These are phyloP conservation scores for Pseudocheirus occidentalis DNA, from an alignment of 2,797 vertebrate species.

Conservation along the genomic window DNA sequence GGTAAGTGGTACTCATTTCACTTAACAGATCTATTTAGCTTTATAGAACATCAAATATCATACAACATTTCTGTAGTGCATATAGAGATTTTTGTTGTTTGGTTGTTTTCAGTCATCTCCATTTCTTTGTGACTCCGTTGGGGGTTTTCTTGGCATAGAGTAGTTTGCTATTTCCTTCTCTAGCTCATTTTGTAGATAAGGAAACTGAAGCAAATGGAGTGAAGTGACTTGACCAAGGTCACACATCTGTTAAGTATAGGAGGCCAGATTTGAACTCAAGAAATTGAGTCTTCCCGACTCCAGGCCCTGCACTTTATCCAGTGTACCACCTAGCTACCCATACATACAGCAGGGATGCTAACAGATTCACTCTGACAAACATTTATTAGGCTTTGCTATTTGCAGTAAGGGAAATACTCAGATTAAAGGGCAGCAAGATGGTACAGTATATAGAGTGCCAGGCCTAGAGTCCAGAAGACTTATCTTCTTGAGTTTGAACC, in stretches of 20 bases:
- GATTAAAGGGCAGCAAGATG: neutral
- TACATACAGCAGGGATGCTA: neutral
- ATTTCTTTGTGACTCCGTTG: neutral
- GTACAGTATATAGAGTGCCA: neutral
- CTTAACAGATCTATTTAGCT: constrained; percentile 5
- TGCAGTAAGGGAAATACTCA: neutral
- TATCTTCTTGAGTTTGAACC: neutral
- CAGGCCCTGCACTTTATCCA: neutral
- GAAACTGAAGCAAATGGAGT: too few relatives aligned
- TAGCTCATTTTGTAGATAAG: too few relatives aligned
- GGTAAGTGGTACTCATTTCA: neutral
- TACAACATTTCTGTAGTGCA: neutral
- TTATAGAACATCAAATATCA: neutral
- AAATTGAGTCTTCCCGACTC: neutral
- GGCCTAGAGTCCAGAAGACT: neutral
- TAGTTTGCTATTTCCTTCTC: too few relatives aligned
- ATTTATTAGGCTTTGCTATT: neutral
- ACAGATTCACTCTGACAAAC: neutral
- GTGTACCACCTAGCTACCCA: neutral
- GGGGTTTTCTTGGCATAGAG: neutral
- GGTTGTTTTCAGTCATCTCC: neutral
- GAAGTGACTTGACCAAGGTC: too few relatives aligned
- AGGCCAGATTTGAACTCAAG: neutral
- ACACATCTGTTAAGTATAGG: neutral
- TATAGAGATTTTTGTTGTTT: neutral